Evolutionary conservation across 2,797 vertebrate genomes (phyloP), one percentile per base, ranked within the genome.

Genomic region (Dryobates pubescens): DNA sequence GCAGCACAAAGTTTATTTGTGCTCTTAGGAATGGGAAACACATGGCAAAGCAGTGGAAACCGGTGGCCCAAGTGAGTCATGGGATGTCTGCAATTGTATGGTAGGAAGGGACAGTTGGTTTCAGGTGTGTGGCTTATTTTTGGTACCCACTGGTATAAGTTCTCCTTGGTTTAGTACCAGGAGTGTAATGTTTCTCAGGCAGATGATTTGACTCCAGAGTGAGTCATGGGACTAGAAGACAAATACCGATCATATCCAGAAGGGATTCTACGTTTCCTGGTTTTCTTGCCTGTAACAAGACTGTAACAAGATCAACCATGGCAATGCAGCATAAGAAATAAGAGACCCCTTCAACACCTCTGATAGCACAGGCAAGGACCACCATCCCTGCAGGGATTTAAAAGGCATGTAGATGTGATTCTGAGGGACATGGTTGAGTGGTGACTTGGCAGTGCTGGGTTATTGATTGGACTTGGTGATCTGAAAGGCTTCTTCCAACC

Each of bases 191-290:
- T 41, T 81, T 54, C 36, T 38, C 27, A 49, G 30, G 7, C 34
- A 59, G 30, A 49, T 7, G 11, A 81, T 86, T 67, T 10, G 15
- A 17, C 8, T 29, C 20, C n/a, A 63, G 13, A 17, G 6, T 34
- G 5, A 57, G 5, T 13, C 27, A 16, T 1, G 11, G 67, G 6
- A 68, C 51, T 18, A 19, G 5, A 62, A 34, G 24, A 17, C 2
- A 56, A 29, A 19, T 0, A 29, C 11, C 1, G 2, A 20, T 27
- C 11, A 1, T 15, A 26, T 10, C 38, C 38, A 45, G 26, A 17
- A 67, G 43, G 30, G 20, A 5, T 51, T 69, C 41, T 24, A 1
- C 1, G 4, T 30, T 75, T 19, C 47, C 22, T 53, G 43, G 1
- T 62, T 41, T 67, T 70, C 30, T 59, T 79, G 17, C 34, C 53